A percentile compares a stretch with the other conserved stretches of the same genome.
Conservation (phyloP, 2,888 invertebrate genomes). For the Deilephila elpenor region DNA sequence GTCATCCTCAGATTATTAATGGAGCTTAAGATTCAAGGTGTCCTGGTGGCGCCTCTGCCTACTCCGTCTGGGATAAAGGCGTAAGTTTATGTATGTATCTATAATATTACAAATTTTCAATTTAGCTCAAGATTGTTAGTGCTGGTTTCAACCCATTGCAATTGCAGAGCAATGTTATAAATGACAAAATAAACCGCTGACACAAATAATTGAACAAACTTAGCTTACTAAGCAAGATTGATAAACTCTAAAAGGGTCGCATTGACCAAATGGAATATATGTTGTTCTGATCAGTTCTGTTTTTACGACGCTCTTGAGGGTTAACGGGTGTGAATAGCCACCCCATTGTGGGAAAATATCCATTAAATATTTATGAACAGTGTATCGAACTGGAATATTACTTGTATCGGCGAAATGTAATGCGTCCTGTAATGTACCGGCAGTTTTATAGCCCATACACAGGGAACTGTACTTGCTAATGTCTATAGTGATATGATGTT, state of each 20-base stretch:
- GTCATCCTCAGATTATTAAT: too few relatives aligned
- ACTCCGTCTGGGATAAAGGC: too few relatives aligned
- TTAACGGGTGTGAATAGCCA: slow-evolving; percentile 79
- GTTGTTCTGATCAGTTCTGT: slow-evolving; percentile 73
- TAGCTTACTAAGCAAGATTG: slow-evolving; percentile 18
- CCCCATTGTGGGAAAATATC: slow-evolving; percentile 83
- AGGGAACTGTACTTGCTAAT: slow-evolving; percentile 49
- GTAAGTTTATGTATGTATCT: too few relatives aligned
- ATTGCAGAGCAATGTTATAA: too few relatives aligned
- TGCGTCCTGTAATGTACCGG: slow-evolving; percentile 58
- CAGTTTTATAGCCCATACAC: slow-evolving; percentile 52
- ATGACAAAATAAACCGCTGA: background rate
- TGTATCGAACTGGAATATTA: slow-evolving; percentile 64
- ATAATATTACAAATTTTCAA: too few relatives aligned
- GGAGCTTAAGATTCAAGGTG: too few relatives aligned
- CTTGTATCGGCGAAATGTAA: slow-evolving; percentile 61
- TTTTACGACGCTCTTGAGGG: slow-evolving; percentile 75
- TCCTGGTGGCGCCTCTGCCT: too few relatives aligned
- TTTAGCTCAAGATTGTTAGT: too few relatives aligned
- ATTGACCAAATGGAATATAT: slow-evolving; percentile 64
- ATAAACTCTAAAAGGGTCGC: slow-evolving; percentile 18
- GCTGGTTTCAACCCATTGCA: too few relatives aligned
- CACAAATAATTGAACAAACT: background rate
- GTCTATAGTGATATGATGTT: slow-evolving; percentile 18
- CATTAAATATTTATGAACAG: slow-evolving; percentile 81